phyloP scores from a whole-genome alignment of 1,140 invertebrate genomes.

The Euwallacea fornicatus region DNA sequence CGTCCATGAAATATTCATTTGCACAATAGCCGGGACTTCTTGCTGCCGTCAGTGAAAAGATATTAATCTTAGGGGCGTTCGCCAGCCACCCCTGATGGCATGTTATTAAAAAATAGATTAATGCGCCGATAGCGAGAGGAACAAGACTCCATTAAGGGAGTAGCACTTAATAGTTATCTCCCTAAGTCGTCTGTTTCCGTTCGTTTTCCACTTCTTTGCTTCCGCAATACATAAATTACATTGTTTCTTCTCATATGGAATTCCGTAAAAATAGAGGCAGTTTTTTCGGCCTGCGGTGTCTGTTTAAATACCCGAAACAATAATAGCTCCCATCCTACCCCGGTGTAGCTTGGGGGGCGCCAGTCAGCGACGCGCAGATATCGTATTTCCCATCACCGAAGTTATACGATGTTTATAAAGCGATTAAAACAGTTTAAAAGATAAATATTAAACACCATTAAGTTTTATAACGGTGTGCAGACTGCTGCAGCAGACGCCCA shows the following conservation, averaged over 20 bases:
- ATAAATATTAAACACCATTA: slow-evolving; percentile 44
- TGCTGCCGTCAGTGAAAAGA: slow-evolving; percentile 12
- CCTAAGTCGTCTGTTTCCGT: slow-evolving; percentile 23
- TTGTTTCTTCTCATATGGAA: neutral
- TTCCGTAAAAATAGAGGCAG: slow-evolving; percentile 1
- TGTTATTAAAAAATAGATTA: slow-evolving; percentile 32
- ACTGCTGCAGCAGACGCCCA: slow-evolving; percentile 12
- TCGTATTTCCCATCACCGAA: slow-evolving; percentile 35
- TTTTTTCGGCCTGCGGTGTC: neutral
- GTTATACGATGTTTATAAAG: slow-evolving; percentile 44
- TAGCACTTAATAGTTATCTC: slow-evolving; percentile 29
- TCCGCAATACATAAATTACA: slow-evolving; percentile 10
- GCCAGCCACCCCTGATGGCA: slow-evolving; percentile 13
- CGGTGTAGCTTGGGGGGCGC: slow-evolving; percentile 8
- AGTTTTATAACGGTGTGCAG: slow-evolving; percentile 34
- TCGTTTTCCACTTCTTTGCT: slow-evolving; percentile 10
- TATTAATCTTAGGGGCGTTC: slow-evolving; percentile 23
- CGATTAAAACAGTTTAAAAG: slow-evolving; percentile 46
- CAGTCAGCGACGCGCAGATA: slow-evolving; percentile 10
- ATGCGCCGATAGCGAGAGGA: slow-evolving; percentile 18
- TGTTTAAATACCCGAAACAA: neutral
- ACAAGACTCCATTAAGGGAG: slow-evolving; percentile 18
- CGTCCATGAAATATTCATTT: slow-evolving; percentile 13
- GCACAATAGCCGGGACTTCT: neutral
- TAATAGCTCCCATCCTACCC: slow-evolving; percentile 8